Percentiles rank a stretch among this genome's conserved stretches.
Conservation (phyloP, 1,140 invertebrate species). For the Tyrophagus putrescentiae region DNA sequence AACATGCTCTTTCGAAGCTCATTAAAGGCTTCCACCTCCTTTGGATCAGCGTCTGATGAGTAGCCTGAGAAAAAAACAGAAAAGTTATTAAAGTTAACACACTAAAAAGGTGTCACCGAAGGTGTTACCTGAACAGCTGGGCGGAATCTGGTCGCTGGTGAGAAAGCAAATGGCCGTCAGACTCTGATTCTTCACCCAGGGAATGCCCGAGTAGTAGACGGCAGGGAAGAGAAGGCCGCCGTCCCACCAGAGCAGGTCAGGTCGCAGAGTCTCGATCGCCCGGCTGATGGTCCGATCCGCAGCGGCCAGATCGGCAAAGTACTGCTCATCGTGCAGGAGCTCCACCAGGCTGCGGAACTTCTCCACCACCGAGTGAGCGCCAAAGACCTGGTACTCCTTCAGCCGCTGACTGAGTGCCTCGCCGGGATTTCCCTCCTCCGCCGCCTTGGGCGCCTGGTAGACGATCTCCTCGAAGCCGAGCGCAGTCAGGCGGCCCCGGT, state of each 20-base stretch:
- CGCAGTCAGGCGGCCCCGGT: background rate
- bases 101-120: too few relatives aligned
- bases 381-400: background rate
- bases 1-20: too few relatives aligned
- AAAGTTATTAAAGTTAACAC: too few relatives aligned
- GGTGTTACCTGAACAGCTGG: too few relatives aligned
- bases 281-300: background rate
- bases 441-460: background rate
- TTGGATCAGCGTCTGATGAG: too few relatives aligned
- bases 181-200: too few relatives aligned
- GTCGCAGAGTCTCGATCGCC: background rate
- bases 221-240: background rate
- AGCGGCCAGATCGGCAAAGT: background rate
- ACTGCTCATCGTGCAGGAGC: background rate
- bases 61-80: too few relatives aligned
- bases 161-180: too few relatives aligned
- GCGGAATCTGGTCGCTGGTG: too few relatives aligned
- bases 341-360: background rate
- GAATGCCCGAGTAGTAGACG: too few relatives aligned
- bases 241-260: background rate
- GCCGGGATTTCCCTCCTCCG: background rate
- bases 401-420: background rate
- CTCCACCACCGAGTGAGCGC: background rate
- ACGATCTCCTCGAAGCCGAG: too few relatives aligned
- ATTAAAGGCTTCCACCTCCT: too few relatives aligned